A percentile compares a stretch with the other conserved stretches of the same genome.
Conservation (phyloP, 2,797 vertebrate species). For the Salmo trutta region DNA sequence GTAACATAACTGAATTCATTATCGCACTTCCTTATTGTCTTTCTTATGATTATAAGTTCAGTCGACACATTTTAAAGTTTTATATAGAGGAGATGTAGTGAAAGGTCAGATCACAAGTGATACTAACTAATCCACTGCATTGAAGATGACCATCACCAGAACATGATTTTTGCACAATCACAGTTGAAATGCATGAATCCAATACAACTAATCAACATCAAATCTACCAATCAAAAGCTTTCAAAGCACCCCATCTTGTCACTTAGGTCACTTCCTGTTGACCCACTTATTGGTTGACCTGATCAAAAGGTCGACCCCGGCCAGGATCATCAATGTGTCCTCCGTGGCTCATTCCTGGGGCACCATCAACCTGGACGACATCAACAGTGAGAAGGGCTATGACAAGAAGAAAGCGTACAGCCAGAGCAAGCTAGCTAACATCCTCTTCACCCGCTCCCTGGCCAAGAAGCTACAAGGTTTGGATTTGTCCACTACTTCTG, state of each 20-base stretch:
- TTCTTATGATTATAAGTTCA: not conserved
- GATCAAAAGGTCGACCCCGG: constrained; percentile 76
- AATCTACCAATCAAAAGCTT: not conserved
- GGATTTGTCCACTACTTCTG: not conserved
- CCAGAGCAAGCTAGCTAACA: constrained; percentile 90
- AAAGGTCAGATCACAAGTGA: not conserved
- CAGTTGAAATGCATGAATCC: not conserved
- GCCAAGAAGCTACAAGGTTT: constrained; percentile 84
- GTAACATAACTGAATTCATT: no score
- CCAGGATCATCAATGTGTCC: constrained; percentile 84
- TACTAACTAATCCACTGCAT: not conserved
- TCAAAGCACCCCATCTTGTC: not conserved
- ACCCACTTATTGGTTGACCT: constrained; percentile 78
- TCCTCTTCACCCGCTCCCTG: constrained; percentile 86
- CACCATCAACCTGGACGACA: constrained; percentile 85
- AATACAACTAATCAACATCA: not conserved
- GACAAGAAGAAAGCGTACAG: constrained; percentile 78
- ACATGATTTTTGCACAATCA: not conserved
- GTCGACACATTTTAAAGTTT: no score
- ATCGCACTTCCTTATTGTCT: no score
- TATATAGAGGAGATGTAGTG: not conserved
- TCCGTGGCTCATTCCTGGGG: constrained; percentile 83
- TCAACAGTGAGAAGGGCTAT: constrained; percentile 88
- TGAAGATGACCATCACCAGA: not conserved
- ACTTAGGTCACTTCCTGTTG: constrained; percentile 89